Percentiles rank a stretch among this genome's conserved stretches.
Conservation (phyloP, 1,140 invertebrate species). For the Sycophaga agraensis region DNA sequence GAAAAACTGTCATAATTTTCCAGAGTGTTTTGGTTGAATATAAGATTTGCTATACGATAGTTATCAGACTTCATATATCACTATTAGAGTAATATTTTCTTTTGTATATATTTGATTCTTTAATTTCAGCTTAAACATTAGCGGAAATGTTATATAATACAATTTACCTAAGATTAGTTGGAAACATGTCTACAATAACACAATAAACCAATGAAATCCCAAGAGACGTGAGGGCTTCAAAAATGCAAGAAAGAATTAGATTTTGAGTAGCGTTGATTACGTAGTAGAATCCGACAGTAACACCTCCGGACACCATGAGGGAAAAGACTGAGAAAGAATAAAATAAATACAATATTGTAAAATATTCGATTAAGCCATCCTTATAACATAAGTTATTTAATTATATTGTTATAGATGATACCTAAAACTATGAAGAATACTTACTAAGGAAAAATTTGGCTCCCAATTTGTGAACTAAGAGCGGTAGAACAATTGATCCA, state of each 20-base stretch:
- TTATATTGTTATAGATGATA: background rate
- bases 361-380: no score
- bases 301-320: slow-evolving; percentile 69
- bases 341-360: slow-evolving; percentile 23
- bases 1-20: no score
- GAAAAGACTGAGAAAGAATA: slow-evolving; percentile 66
- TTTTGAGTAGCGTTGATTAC: slow-evolving; percentile 71
- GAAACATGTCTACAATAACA: slow-evolving; percentile 75
- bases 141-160: no score
- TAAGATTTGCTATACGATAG: no score
- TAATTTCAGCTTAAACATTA: no score
- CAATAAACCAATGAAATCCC: slow-evolving; percentile 75
- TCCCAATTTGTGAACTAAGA: slow-evolving; percentile 72
- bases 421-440: slow-evolving; percentile 32
- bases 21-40: no score
- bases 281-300: slow-evolving; percentile 76
- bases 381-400: background rate
- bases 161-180: slow-evolving; percentile 72
- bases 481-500: slow-evolving; percentile 70
- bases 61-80: no score
- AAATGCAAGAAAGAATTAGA: slow-evolving; percentile 71
- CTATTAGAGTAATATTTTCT: no score
- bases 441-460: slow-evolving; percentile 75
- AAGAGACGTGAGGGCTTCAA: slow-evolving; percentile 73
- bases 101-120: no score